These are phyloP conservation scores for Ferdinandea cuprea DNA, from an alignment of 2,888 invertebrate species.

Conservation along the genomic window DNA sequence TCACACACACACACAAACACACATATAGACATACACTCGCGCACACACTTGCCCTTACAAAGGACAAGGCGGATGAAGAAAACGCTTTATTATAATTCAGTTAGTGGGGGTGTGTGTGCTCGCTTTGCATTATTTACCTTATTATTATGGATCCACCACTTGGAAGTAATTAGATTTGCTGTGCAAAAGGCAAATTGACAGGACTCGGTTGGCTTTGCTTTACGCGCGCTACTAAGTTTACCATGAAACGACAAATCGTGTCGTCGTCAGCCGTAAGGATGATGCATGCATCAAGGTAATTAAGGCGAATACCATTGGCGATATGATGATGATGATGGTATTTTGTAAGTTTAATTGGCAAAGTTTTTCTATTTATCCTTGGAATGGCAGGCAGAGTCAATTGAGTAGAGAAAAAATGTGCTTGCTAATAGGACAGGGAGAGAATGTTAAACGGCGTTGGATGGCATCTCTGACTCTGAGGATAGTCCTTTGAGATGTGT, in stretches of 20 bases:
- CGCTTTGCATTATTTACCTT: constrained; percentile 72
- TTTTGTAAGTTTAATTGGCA: constrained; percentile 73
- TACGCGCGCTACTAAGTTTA: constrained; percentile 17
- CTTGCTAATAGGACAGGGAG: constrained; percentile 20
- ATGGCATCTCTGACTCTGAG: too few species aligned
- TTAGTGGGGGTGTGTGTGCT: constrained; percentile 13
- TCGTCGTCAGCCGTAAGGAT: constrained; percentile 2
- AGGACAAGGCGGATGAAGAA: constrained; percentile 7
- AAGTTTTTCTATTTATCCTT: constrained; percentile 67
- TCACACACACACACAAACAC: constrained; percentile 10
- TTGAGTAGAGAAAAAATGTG: constrained; percentile 44
- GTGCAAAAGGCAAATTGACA: constrained; percentile 60
- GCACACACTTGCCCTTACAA: not conserved
- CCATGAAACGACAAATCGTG: constrained; percentile 10
- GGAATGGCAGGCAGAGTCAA: constrained; percentile 30
- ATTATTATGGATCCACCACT: constrained; percentile 65
- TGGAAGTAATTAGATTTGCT: constrained; percentile 74
- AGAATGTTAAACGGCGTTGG: not conserved
- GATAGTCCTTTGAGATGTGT: too few species aligned
- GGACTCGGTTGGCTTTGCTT: constrained; percentile 50
- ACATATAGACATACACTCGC: constrained; percentile 1
- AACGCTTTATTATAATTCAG: constrained; percentile 42
- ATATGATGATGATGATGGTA: constrained; percentile 60
- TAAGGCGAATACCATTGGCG: constrained; percentile 41
- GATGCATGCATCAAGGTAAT: constrained; percentile 68